phyloP scores from a whole-genome alignment of 1,140 invertebrate genomes.

The Drosophila bocqueti region DNA sequence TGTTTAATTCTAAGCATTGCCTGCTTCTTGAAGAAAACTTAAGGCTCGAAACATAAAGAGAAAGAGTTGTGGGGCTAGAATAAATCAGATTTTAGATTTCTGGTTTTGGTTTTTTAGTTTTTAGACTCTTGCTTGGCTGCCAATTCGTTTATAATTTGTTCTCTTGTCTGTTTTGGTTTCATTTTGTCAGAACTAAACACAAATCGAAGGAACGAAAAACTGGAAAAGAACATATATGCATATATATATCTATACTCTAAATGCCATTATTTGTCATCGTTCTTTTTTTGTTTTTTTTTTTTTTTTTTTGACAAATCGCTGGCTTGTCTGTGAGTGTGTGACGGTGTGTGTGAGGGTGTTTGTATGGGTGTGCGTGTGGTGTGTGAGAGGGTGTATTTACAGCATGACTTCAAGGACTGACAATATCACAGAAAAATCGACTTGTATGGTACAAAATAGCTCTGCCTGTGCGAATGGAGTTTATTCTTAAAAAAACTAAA shows the following conservation, averaged over 20 bases:
- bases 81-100: background rate
- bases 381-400: constrained; percentile 38
- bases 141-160: constrained; percentile 53
- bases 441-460: constrained; percentile 36
- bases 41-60: constrained; percentile 39
- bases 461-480: constrained; percentile 26
- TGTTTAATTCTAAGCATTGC: constrained; percentile 5
- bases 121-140: constrained; percentile 56
- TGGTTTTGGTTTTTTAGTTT: constrained; percentile 7
- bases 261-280: constrained; percentile 28
- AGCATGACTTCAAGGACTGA: constrained; percentile 40
- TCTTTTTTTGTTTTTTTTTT: constrained; percentile 25
- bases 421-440: constrained; percentile 28
- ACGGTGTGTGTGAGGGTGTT: constrained; percentile 21
- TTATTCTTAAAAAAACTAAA: constrained; percentile 6
- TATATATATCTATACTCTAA: constrained; percentile 51
- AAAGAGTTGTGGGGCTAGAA: constrained; percentile 11
- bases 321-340: constrained; percentile 52
- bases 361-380: constrained; percentile 13
- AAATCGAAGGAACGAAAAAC: constrained; percentile 47
- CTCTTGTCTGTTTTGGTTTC: constrained; percentile 24
- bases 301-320: constrained; percentile 30
- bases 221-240: constrained; percentile 54
- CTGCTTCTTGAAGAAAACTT: constrained; percentile 33
- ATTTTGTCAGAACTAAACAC: constrained; percentile 45